These are phyloP conservation scores for Actinernus sp. DNA, from an alignment of 92 coral and sea anemone species.

Conservation along the genomic window DNA sequence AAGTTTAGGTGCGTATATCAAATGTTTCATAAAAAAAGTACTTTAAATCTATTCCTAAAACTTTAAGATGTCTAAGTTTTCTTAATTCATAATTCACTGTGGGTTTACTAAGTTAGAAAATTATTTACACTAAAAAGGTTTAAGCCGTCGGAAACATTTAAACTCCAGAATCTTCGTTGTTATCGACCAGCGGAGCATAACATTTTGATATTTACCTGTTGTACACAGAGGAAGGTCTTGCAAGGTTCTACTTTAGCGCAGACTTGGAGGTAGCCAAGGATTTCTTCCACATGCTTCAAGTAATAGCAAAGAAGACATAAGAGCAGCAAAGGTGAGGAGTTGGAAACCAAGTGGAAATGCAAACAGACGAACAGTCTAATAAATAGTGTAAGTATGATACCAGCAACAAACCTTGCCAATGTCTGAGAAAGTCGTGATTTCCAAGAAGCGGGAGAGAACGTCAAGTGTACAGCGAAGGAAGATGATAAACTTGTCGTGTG, in stretches of 20 bases:
- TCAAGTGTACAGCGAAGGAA: conserved; percentile 72
- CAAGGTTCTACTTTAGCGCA: conserved; percentile 83
- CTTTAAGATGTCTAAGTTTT: no score
- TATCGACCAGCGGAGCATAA: no score
- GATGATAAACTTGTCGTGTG: conserved; percentile 87
- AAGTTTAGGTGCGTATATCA: no score
- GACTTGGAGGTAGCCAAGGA: conserved; percentile 91
- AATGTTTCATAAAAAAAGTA: no score
- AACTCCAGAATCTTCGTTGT: no score
- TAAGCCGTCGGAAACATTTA: no score
- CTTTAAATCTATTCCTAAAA: no score
- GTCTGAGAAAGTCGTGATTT: conserved; percentile 84
- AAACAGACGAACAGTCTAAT: background rate
- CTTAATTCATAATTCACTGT: no score
- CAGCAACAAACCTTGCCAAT: conserved; percentile 99
- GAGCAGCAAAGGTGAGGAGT: background rate
- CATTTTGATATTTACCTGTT: conserved; percentile 96
- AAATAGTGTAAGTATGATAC: background rate
- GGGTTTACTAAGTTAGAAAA: no score
- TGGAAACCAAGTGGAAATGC: conserved; percentile 3
- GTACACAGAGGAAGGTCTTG: conserved; percentile 88
- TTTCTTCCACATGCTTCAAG: conserved; percentile 95
- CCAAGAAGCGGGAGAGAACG: conserved; percentile 82
- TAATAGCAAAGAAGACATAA: background rate
- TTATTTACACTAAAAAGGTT: no score